Conservation (phyloP, 2,797 vertebrate genomes). For the Scyliorhinus canicula region DNA sequence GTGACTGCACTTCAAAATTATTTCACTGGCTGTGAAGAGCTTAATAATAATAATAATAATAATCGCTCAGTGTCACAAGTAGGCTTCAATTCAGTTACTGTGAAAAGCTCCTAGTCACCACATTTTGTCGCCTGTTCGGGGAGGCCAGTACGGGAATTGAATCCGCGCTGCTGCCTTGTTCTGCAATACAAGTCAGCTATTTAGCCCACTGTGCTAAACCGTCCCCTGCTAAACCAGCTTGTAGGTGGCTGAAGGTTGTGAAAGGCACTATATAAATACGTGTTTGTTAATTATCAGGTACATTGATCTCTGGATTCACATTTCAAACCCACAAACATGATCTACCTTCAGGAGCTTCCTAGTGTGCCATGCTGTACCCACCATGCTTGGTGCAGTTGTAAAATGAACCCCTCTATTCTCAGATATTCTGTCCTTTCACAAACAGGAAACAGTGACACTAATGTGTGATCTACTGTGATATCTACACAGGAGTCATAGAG, state of each 20-base stretch:
- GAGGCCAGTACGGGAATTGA: too few species aligned
- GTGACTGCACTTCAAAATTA: neutral
- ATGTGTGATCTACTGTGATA: neutral
- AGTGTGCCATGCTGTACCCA: neutral
- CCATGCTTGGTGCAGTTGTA: neutral
- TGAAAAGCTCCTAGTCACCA: too few species aligned
- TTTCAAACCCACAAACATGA: neutral
- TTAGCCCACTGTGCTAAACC: too few species aligned
- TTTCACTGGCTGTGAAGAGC: neutral
- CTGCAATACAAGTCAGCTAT: too few species aligned
- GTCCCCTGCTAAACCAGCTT: too few species aligned
- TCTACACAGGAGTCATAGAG: too few species aligned
- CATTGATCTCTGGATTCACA: neutral
- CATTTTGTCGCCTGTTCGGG: too few species aligned
- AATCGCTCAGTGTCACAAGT: too few species aligned
- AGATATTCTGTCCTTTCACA: neutral
- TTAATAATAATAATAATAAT: too few species aligned
- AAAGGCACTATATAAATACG: neutral
- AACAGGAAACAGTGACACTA: neutral
- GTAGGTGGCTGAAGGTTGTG: neutral
- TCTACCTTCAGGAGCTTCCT: neutral
- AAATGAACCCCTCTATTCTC: neutral
- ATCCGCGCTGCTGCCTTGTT: too few species aligned
- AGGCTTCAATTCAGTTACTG: too few species aligned
- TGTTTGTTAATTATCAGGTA: neutral